Conservation (phyloP, 2,113 vertebrate genomes). For the Cercopithecus mona region DNA sequence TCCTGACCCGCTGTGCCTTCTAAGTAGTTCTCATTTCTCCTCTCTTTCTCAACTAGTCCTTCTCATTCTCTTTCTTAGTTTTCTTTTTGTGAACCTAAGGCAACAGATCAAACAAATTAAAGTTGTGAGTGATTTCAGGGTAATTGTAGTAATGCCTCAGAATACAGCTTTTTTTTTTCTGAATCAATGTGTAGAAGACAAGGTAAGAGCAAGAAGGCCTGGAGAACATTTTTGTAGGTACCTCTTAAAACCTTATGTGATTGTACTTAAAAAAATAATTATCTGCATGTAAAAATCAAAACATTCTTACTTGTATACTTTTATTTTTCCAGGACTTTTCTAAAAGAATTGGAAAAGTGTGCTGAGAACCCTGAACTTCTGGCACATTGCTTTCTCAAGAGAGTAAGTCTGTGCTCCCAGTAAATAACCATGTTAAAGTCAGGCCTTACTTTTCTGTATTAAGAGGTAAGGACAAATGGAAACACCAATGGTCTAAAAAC, state of each 20-base stretch:
- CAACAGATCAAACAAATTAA: neutral
- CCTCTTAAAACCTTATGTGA: neutral
- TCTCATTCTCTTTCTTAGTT: neutral
- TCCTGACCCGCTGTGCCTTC: neutral
- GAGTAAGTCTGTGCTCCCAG: slow-evolving; percentile 86
- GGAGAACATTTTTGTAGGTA: slow-evolving; percentile 32
- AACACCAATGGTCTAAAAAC: neutral
- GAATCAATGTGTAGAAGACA: neutral
- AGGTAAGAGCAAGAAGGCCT: neutral
- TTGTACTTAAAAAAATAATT: neutral
- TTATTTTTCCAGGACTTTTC: slow-evolving; percentile 89
- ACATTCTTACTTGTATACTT: neutral
- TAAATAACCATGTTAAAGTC: neutral
- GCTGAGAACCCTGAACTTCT: slow-evolving; percentile 93
- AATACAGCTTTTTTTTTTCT: neutral
- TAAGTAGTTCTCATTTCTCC: neutral
- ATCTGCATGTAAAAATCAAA: neutral
- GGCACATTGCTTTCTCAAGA: slow-evolving; percentile 94
- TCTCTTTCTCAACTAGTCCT: neutral
- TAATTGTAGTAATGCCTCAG: neutral
- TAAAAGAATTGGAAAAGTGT: slow-evolving; percentile 94
- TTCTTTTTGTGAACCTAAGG: neutral
- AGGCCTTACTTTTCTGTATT: slow-evolving; percentile 2
- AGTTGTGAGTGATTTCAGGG: neutral
- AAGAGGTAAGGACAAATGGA: neutral